Base-by-base conservation (phyloP, 2,113 vertebrate genomes). In the Agelaius tricolor region DNA sequence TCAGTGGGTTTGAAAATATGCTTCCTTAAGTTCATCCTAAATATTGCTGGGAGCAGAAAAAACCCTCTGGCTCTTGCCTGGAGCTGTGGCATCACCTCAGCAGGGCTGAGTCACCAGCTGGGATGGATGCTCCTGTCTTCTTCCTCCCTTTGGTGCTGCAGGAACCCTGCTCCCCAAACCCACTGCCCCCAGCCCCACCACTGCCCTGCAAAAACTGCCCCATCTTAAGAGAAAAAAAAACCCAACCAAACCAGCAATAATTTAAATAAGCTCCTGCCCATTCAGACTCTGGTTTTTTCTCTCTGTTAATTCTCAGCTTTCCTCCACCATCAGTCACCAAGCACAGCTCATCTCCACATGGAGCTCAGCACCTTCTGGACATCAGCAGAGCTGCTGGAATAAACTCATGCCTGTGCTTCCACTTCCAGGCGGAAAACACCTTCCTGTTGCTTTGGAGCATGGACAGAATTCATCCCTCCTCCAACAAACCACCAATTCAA, bases 1-100 rank as follows among this genome's bases (percentile, higher is more conserved):
- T 90, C 90, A 80, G 85, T 71, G 87, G 82, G 39, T 94, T 94
- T 94, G 44, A 55, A 96, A 96, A 88, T 71, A 91, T 33, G 79
- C 73, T 93, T 83, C 87, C 93, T 87, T 37, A 57, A 88, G 44
- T 75, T 94, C 93, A 93, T 75, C 94, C 80, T 87, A 80, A 93
- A 92, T 46, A 57, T 47, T 93, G 82, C 92, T 92, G 90, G 69
- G 75, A 92, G 83, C 63, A 93, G 69, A 57, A 87, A 61, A 84
- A 72, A 3, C 15, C 66, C 66, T 55, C 51, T 5, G 1, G 62
- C 84, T 63, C 77, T 52, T 0, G 4, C 44, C 44, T 4, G 47
- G 71, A 75, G 75, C 75, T 0, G 0, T 26, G 88, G 81, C 71
- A 61, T 26, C 0, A 2, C 74, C 76, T 68, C 58, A 39, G 79